These are phyloP conservation scores for Notolepis coatsorum DNA, from an alignment of 2,797 vertebrate genomes.

Conservation along the genomic window DNA sequence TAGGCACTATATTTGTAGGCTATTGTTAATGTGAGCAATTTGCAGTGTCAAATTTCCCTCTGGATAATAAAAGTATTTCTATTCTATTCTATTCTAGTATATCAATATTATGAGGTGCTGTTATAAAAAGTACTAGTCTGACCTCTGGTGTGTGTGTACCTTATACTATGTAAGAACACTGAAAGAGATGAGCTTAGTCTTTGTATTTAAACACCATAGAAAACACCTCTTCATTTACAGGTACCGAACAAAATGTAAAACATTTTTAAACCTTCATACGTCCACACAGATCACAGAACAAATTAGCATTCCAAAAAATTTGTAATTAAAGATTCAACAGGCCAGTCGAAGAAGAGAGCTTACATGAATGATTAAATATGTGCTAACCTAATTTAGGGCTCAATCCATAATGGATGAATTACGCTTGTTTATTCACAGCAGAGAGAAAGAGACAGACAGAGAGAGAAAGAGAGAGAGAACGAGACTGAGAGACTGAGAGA, in stretches of 20 bases:
- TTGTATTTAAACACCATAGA: conserved; percentile 8
- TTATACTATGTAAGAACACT: no score
- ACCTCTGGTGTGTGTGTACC: conserved; percentile 5
- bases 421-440: conserved; percentile 54
- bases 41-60: no score
- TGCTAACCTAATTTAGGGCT: conserved; percentile 71
- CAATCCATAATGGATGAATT: conserved; percentile 71
- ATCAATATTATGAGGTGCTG: conserved; percentile 9
- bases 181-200: not conserved
- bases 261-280: conserved; percentile 44
- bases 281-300: conserved; percentile 46
- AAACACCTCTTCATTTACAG: conserved; percentile 4
- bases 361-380: conserved; percentile 76
- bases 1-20: no score
- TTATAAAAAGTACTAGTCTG: conserved; percentile 6
- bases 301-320: conserved; percentile 68
- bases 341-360: conserved; percentile 65
- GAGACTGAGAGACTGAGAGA: conserved; percentile 4
- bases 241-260: conserved; percentile 6
- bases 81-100: no score
- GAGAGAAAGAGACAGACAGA: not conserved
- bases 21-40: no score
- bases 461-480: not conserved
- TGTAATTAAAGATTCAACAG: conserved; percentile 68
- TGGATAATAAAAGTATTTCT: no score